Base-by-base conservation (phyloP, 2,888 invertebrate species). In the Congeria kusceri region DNA sequence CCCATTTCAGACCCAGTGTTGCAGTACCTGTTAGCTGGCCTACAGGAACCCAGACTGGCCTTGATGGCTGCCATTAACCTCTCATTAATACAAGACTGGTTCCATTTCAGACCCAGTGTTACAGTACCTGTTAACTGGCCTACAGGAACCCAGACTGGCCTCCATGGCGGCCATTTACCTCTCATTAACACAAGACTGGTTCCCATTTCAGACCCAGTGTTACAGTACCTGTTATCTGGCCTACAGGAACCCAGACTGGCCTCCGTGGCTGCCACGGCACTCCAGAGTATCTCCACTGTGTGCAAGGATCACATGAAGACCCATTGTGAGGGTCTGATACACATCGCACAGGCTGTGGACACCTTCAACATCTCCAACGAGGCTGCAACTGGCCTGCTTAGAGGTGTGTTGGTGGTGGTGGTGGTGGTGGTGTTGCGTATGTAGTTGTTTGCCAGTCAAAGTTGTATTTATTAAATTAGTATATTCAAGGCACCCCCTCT, bases 261-360 rank as follows among this genome's bases (percentile, higher is more conserved):
- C 4, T 90, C 95, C 20, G 96, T 96, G 0, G 97, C 98, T 0
- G 97, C 98, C 13, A 95, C 95, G 15, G 96, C 98, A 0, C 92
- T 99, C 64, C 97, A 97, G 94, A 96, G 95, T 89, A 96, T 98
- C 84, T 98, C 98, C 93, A 95, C 96, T 65, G 95, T 96, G 20
- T 98, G 98, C 91, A 95, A 96, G 57, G 94, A 95, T 68, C 96
- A 96, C 89, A 97, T 98, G 96, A 95, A 95, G 77, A 95, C 95
- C 78, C 95, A 96, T 89, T 98, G 98, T 92, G 94, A 95, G 9
- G 95, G 95, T 65, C 96, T 96, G 0, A 93, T 98, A 65, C 91
- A 92, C 72, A 92, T 93, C 39, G 90, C 92, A 15, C 87, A 91
- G 70, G 91, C 93, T 20, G 85, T 93, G 72, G 93, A 93, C 61